A percentile compares a stretch with the other conserved stretches of the same genome.
These are phyloP conservation scores for Drosophila hawaiiensis DNA, from an alignment of 2,888 invertebrate genomes.

Conservation along the genomic window DNA sequence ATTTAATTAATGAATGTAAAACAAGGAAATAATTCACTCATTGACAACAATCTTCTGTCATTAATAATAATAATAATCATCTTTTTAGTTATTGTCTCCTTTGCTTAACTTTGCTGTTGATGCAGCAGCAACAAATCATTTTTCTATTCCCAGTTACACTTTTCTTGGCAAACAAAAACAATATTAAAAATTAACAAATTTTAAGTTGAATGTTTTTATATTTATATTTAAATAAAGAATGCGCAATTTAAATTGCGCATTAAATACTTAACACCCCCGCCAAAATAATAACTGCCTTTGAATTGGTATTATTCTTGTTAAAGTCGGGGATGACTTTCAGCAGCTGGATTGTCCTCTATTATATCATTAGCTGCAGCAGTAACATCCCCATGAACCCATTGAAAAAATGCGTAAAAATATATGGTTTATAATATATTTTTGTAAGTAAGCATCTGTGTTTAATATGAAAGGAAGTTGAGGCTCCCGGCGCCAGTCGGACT, in stretches of 20 bases:
- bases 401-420: not conserved
- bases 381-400: not conserved
- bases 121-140: not conserved
- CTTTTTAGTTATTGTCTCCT: not conserved
- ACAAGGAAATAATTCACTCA: not conserved
- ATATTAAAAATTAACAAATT: not conserved
- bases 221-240: not conserved
- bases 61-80: not conserved
- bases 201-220: not conserved
- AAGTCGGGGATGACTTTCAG: not conserved
- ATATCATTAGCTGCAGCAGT: not conserved
- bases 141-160: not conserved
- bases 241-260: not conserved
- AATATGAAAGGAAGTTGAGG: constrained; percentile 27
- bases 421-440: not conserved
- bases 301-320: not conserved
- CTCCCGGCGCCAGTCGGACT: constrained; percentile 59
- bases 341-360: not conserved
- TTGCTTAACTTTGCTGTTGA: not conserved
- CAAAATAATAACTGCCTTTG: not conserved
- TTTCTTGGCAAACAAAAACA: not conserved
- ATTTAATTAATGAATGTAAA: not conserved
- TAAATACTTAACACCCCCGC: not conserved
- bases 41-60: accelerated
- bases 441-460: constrained; percentile 6